These are phyloP conservation scores for Coptotermes formosanus DNA, from an alignment of 1,140 invertebrate genomes.

Conservation along the genomic window DNA sequence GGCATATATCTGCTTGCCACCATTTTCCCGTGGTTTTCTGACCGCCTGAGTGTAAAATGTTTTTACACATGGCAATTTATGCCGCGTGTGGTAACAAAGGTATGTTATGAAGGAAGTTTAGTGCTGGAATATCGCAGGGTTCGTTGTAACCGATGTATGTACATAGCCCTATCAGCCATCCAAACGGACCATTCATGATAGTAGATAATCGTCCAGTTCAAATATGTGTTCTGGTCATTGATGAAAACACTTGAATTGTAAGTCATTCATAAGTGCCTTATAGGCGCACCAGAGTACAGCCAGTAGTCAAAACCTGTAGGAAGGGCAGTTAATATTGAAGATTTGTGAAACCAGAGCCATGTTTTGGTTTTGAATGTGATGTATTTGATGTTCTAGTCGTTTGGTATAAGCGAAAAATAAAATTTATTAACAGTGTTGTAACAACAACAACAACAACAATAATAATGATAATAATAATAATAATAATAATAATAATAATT, in stretches of 20 bases:
- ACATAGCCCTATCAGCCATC: not conserved
- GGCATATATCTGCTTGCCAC: conserved; percentile 30
- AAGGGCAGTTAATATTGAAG: no score
- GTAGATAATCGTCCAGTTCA: not conserved
- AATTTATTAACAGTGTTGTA: no score
- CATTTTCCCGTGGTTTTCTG: conserved; percentile 33
- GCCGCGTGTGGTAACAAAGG: not conserved
- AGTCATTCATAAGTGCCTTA: not conserved
- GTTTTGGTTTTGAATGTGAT: no score
- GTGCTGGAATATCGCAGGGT: not conserved
- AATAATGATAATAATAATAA: no score
- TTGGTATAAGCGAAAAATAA: no score
- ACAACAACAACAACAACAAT: no score
- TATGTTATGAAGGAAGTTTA: not conserved
- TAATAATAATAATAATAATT: no score
- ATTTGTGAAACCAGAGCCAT: no score
- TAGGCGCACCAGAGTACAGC: not conserved
- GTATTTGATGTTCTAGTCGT: no score
- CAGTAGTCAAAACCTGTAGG: no score
- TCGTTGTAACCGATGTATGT: not conserved
- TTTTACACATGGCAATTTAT: not conserved
- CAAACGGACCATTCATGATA: not conserved
- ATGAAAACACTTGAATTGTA: not conserved
- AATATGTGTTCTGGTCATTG: not conserved
- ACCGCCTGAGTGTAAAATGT: not conserved